Evolutionary conservation across 2,113 vertebrate genomes (phyloP).

Genomic region (Neolamprologus modestus): DNA sequence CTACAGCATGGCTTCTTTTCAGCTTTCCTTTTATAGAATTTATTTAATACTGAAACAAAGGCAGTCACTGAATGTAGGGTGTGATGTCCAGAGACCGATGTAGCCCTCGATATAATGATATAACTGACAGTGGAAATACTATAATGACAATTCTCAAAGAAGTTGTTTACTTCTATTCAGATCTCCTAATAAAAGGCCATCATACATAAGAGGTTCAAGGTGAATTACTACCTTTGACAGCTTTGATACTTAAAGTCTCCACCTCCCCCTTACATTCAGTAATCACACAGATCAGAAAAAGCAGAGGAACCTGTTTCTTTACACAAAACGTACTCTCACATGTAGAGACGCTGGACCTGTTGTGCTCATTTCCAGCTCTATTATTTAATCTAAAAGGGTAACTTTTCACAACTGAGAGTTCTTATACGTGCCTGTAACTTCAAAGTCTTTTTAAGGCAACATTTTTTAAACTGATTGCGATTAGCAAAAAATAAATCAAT

Average conservation of each 20-base stretch:
- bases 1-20: not conserved
- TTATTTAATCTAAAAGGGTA: not conserved
- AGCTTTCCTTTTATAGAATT: not conserved
- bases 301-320: not conserved
- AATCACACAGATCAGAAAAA: not conserved
- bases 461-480: not conserved
- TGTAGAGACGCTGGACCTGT: not conserved
- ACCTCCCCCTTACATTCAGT: not conserved
- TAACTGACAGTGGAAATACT: not conserved
- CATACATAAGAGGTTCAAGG: not conserved
- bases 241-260: not conserved
- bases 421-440: not conserved
- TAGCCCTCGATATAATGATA: not conserved
- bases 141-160: not conserved
- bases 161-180: not conserved
- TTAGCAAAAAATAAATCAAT: not conserved
- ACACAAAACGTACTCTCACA: not conserved
- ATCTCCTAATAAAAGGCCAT: not conserved
- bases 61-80: not conserved
- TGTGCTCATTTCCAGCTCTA: not conserved
- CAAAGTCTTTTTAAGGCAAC: not conserved
- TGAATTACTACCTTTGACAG: not conserved
- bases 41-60: not conserved
- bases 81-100: not conserved
- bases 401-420: not conserved